Conservation (phyloP, 2,888 invertebrate species). For the Leptinotarsa juncta region DNA sequence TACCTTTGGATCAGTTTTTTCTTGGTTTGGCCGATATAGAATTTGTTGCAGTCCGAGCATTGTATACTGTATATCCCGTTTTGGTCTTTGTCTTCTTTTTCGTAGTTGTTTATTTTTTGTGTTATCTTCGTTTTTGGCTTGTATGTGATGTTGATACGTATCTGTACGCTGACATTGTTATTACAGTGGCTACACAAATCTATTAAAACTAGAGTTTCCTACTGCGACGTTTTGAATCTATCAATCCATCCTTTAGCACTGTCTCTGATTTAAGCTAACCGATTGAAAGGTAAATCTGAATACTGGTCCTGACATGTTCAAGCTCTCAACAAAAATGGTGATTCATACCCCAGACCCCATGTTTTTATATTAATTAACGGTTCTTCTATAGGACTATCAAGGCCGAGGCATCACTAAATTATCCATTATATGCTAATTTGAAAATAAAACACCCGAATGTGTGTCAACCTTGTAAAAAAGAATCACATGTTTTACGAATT, state of each 20-base stretch:
- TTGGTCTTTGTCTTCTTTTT: too few relatives aligned
- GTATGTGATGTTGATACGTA: too few relatives aligned
- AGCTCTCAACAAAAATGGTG: neutral
- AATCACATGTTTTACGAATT: constrained; percentile 9
- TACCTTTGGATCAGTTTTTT: too few relatives aligned
- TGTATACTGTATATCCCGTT: too few relatives aligned
- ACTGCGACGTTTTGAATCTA: too few relatives aligned
- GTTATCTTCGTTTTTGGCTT: too few relatives aligned
- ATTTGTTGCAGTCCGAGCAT: too few relatives aligned
- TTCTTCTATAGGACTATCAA: neutral
- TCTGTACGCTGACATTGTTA: too few relatives aligned
- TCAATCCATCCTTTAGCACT: neutral
- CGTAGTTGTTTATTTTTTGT: too few relatives aligned
- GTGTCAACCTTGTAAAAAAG: neutral
- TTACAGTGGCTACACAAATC: too few relatives aligned
- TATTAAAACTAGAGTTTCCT: too few relatives aligned
- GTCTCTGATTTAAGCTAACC: neutral
- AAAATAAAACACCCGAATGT: constrained; percentile 6
- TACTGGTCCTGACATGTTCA: neutral
- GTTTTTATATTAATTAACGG: neutral
- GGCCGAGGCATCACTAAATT: neutral
- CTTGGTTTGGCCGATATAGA: too few relatives aligned
- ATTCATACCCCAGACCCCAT: neutral
- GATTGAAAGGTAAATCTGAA: neutral
- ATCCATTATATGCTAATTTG: constrained; percentile 4